These are phyloP conservation scores for Ormyrus rosae DNA, from an alignment of 2,888 invertebrate genomes.

Conservation along the genomic window DNA sequence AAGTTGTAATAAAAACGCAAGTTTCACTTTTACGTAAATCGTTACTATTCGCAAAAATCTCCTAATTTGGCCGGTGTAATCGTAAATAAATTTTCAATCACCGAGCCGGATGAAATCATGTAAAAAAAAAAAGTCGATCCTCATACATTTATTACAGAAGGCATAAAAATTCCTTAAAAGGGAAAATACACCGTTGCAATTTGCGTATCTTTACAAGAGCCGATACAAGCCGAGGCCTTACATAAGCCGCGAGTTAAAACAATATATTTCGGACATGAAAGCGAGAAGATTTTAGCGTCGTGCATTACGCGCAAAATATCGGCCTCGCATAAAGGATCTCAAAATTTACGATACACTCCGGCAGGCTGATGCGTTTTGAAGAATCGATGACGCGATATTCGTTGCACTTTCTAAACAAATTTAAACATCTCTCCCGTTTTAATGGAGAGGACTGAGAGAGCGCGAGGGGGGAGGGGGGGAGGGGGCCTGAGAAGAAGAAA, in stretches of 20 bases:
- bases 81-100: too few relatives aligned
- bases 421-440: constrained; percentile 37
- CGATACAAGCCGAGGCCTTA: not conserved
- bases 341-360: constrained; percentile 40
- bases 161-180: too few relatives aligned
- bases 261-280: constrained; percentile 33
- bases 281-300: constrained; percentile 8
- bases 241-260: constrained; percentile 21
- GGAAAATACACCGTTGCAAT: not conserved
- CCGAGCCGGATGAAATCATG: too few relatives aligned
- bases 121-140: too few relatives aligned
- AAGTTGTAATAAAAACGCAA: too few relatives aligned
- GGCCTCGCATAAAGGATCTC: not conserved
- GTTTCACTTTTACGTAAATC: too few relatives aligned
- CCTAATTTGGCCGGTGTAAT: too few relatives aligned
- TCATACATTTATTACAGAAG: too few relatives aligned
- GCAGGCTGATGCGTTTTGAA: constrained; percentile 10
- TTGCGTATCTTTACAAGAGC: not conserved
- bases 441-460: not conserved
- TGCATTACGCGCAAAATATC: constrained; percentile 14
- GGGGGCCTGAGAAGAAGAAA: constrained; percentile 36
- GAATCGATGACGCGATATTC: constrained; percentile 48
- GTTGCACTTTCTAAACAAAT: constrained; percentile 54
- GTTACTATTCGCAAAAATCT: too few relatives aligned
- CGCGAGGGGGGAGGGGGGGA: not conserved